A percentile compares a stretch with the other conserved stretches of the same genome.
Conservation (phyloP, 1,140 invertebrate genomes). For the Drosophila asahinai region DNA sequence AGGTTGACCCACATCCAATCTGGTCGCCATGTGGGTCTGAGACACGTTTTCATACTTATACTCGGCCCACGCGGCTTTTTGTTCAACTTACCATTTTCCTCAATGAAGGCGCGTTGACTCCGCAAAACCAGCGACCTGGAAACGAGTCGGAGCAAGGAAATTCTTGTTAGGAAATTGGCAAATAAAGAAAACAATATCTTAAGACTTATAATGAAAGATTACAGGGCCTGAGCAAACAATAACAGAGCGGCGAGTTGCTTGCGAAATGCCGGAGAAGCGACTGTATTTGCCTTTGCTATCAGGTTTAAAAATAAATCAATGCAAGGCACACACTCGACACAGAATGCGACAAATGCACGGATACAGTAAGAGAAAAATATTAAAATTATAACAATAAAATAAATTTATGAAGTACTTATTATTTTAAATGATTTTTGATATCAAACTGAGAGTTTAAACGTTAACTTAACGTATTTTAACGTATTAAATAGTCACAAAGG, state of each 20-base stretch:
- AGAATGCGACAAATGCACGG: conserved; percentile 61
- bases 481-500: not conserved
- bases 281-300: conserved; percentile 64
- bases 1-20: conserved; percentile 75
- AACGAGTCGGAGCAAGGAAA: conserved; percentile 38
- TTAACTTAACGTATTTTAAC: too few relatives aligned
- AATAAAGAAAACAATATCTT: conserved; percentile 46
- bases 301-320: conserved; percentile 80
- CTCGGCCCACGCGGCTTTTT: conserved; percentile 52
- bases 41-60: conserved; percentile 64
- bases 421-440: not conserved
- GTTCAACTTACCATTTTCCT: conserved; percentile 80
- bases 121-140: conserved; percentile 84
- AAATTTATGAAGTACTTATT: not conserved
- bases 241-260: conserved; percentile 20
- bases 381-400: too few relatives aligned
- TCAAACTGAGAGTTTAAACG: not conserved
- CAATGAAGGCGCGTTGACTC: conserved; percentile 82
- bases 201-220: conserved; percentile 17
- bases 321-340: conserved; percentile 40
- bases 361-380: conserved; percentile 6
- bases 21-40: conserved; percentile 60
- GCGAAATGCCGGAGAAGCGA: conserved; percentile 36
- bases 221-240: conserved; percentile 16
- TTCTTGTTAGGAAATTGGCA: conserved; percentile 40